Evolutionary conservation across 2,888 invertebrate genomes (phyloP).

Genomic region (Prionchulus punctatus): DNA sequence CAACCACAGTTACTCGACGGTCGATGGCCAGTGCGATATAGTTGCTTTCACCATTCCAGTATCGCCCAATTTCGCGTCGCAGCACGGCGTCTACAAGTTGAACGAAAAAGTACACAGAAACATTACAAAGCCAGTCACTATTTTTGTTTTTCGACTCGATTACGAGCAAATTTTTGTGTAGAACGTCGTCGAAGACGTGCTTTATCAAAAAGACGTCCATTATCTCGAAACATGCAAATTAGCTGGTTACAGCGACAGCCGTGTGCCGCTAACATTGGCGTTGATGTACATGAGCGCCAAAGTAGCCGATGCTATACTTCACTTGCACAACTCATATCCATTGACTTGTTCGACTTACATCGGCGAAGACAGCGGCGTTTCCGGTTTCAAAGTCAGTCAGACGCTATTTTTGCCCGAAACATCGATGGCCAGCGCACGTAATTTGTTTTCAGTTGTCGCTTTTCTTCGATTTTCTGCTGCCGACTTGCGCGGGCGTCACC

Average conservation of each 20-base stretch:
- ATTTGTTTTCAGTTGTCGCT: constrained; percentile 36
- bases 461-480: constrained; percentile 40
- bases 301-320: constrained; percentile 34
- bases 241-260: neutral
- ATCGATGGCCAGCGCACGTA: neutral
- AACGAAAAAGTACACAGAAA: neutral
- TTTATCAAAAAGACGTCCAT: neutral
- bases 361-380: constrained; percentile 40
- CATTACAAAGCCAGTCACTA: neutral
- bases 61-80: neutral
- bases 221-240: neutral
- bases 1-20: neutral
- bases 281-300: constrained; percentile 35
- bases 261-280: constrained; percentile 20
- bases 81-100: neutral
- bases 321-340: constrained; percentile 36
- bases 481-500: constrained; percentile 34
- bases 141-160: neutral
- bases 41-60: neutral
- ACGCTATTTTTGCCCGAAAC: neutral
- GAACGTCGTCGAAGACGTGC: neutral
- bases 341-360: constrained; percentile 41
- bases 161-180: neutral
- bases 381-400: constrained; percentile 34
- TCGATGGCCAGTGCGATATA: neutral